phyloP scores from a whole-genome alignment of 2,113 vertebrate species.

The Phalacrocorax brasilianus region DNA sequence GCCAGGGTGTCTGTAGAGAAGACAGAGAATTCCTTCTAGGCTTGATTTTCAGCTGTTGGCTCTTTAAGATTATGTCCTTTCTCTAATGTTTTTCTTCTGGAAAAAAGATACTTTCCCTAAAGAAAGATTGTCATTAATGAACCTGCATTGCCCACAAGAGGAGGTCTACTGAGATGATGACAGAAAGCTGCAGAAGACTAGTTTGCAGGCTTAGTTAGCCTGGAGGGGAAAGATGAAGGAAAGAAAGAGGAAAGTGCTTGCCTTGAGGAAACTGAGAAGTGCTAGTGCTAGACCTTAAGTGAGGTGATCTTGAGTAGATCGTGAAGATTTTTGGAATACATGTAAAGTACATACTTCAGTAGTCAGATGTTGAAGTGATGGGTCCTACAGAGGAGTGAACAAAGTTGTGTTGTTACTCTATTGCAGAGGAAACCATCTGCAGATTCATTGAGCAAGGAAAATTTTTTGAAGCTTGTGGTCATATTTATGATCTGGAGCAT shows the following conservation, averaged over 20 bases:
- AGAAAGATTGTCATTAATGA: neutral
- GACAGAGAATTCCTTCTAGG: neutral
- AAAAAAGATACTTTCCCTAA: neutral
- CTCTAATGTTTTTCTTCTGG: neutral
- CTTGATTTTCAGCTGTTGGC: neutral
- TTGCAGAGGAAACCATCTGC: constrained; percentile 55
- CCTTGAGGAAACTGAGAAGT: neutral
- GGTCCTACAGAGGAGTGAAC: neutral
- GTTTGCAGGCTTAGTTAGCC: neutral
- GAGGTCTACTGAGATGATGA: neutral
- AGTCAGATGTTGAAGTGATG: neutral
- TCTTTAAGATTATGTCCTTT: neutral
- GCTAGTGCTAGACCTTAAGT: neutral
- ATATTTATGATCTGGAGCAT: neutral
- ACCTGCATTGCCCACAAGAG: neutral
- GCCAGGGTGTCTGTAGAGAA: neutral
- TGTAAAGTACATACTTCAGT: neutral
- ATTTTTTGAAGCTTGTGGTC: constrained; percentile 54
- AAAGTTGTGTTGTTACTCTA: neutral
- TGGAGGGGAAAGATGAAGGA: neutral
- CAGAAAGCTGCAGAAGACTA: neutral
- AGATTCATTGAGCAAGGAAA: constrained; percentile 26
- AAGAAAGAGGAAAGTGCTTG: neutral
- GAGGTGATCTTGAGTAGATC: neutral
- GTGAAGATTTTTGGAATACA: neutral